These are phyloP conservation scores for Theretra japonica DNA, from an alignment of 2,888 invertebrate species.

Conservation along the genomic window DNA sequence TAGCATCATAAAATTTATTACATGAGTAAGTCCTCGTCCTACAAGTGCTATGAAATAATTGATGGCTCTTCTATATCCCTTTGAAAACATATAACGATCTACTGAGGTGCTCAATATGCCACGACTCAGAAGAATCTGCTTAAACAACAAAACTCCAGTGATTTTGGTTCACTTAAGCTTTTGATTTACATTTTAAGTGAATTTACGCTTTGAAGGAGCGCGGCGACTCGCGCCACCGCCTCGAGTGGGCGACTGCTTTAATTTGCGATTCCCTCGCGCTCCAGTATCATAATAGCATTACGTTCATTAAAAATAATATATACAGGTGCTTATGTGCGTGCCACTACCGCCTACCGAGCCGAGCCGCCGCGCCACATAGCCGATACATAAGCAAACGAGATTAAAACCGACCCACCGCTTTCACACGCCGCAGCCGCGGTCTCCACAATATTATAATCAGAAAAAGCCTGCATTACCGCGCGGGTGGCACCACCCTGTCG, in stretches of 20 bases:
- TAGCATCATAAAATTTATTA: no score
- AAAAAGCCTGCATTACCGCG: conserved; percentile 48
- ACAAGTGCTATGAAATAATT: no score
- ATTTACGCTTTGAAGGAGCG: not conserved
- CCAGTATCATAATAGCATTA: conserved; percentile 23
- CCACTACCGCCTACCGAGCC: conserved; percentile 30
- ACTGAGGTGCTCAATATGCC: not conserved
- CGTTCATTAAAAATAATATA: conserved; percentile 27
- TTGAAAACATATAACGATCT: not conserved
- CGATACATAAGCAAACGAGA: conserved; percentile 69
- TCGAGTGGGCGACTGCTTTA: conserved; percentile 31
- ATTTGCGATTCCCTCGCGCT: conserved; percentile 18
- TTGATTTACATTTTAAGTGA: conserved; percentile 31
- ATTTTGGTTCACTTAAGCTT: conserved; percentile 5
- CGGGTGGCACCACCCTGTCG: conserved; percentile 62
- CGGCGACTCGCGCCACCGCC: conserved; percentile 33
- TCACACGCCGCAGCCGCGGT: conserved; percentile 54
- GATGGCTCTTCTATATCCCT: no score
- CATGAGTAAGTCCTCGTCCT: no score
- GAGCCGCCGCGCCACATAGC: conserved; percentile 40
- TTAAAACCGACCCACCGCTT: conserved; percentile 67
- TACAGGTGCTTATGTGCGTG: conserved; percentile 22
- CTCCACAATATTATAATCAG: conserved; percentile 56
- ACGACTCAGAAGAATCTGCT: not conserved
- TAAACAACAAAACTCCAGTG: not conserved